Evolutionary conservation across 1,140 invertebrate species (phyloP), one percentile per base, ranked within the genome.

Genomic region (Drosophila nannoptera): DNA sequence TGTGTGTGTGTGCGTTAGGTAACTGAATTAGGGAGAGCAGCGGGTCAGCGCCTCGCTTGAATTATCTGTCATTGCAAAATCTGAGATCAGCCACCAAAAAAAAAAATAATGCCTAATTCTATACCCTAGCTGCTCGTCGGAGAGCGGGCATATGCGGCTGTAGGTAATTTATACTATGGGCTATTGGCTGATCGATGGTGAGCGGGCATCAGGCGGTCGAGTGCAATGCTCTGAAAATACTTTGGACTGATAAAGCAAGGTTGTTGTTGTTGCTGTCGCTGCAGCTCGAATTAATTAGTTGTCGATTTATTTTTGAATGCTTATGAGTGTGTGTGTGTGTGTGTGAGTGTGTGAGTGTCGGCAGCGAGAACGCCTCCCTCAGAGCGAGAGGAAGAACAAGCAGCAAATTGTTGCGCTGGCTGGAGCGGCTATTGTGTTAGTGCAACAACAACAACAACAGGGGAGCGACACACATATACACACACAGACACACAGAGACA

Each of bases 221-320:
- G 40, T 14, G 40, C n/a, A 12, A 6, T 4, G 11, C 11, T 9
- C 11, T 40, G 11, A 33, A 32, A 43, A 55, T 55, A 40, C 53
- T 29, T 16, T 60, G 31, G 11, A 43, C 58, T 61, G 64, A 67
- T 60, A 67, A 59, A 43, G 54, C 54, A 45, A 38, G 42, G 55
- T n/a, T 14, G 14, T 14, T 8, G 32, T 14, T 11, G 14, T 29
- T 53, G 36, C 36, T 36, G 46, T 36, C 32, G 33, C 35, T 48
- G 61, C 42, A 56, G 54, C 52, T 36, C 38, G 61, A 61, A 52
- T 67, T 60, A 67, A 61, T 67, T 67, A 49, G 40, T 45, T 67
- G 56, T 61, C 64, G 58, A 67, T 67, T 67, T 67, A 61, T 61
- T 53, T 67, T 61, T 61, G 38, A 43, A 63, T 54, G 29, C 60